Evolutionary conservation across 2,113 vertebrate genomes (phyloP), one percentile per base, ranked within the genome.

Genomic region (Vulpes lagopus): DNA sequence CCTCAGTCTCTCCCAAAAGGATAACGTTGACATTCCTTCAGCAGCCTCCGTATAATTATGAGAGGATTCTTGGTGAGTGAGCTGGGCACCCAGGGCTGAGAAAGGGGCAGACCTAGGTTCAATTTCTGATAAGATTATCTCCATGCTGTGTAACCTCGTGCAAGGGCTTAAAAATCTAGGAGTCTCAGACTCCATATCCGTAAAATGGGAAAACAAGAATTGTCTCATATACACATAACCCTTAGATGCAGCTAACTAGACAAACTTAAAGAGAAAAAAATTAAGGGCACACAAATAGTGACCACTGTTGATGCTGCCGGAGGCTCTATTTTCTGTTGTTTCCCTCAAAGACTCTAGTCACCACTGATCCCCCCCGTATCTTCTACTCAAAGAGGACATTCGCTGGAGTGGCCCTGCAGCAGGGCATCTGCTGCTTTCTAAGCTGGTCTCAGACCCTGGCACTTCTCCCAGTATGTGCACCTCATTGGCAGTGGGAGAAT

Each of bases 41-140:
- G 43, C 11, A 8, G 7, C 74, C 38, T 69, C n/a, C 20, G 1
- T 2, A 9, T 2, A 20, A 19, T 17, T 30, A 20, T 0, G 12
- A 49, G 35, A n/a, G 10, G 43, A 9, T 19, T 27, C 38, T 55
- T 3, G 0, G 17, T 20, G 27, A 53, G 76, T 3, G n/a, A 69
- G 19, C 7, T 3, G 9, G 95, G 30, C 11, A 2, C n/a, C 49
- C 15, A 74, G 67, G 16, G 25, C 17, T 23, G 16, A 35, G 16
- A 4, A 55, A 65, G 25, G 16, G 27, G 7, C 20, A 12, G 22
- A 27, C 10, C 15, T 0, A 9, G 25, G 20, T 35, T 85, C 23
- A 3, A 4, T 9, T 88, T 65, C 53, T 65, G 12, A 11, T 5
- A 11, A 0, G 62, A 22, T 15, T 3, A 10, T 38, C 64, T 90